Evolutionary conservation across 1,140 invertebrate genomes (phyloP).

Genomic region (Conopomorpha cramerella): DNA sequence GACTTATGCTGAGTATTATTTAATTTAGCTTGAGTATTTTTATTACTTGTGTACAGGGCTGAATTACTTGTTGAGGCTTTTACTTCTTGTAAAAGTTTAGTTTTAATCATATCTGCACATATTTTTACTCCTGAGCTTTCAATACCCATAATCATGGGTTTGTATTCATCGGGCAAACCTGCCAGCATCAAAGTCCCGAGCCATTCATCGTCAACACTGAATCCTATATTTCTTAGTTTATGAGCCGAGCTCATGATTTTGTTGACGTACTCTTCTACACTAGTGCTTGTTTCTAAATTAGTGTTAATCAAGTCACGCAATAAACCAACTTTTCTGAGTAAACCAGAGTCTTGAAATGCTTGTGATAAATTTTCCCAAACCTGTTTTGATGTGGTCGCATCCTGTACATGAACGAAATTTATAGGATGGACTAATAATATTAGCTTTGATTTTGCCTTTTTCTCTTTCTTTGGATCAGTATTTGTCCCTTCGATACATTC

Average conservation of each 20-base stretch:
- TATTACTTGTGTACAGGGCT: too few species aligned
- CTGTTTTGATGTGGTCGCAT: not conserved
- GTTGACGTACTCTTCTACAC: constrained; percentile 12
- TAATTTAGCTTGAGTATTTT: not conserved
- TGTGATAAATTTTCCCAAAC: constrained; percentile 1
- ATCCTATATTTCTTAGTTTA: constrained; percentile 15
- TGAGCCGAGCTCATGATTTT: constrained; percentile 20
- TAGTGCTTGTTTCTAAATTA: not conserved
- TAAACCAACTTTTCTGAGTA: constrained; percentile 2
- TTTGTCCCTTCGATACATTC: not conserved
- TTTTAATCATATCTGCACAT: constrained; percentile 8
- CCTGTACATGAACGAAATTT: constrained; percentile 2
- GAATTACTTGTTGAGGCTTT: not conserved
- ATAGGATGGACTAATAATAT: not conserved
- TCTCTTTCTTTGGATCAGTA: not conserved
- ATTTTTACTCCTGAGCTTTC: constrained; percentile 4
- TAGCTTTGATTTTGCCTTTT: constrained; percentile 1
- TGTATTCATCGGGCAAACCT: constrained; percentile 17
- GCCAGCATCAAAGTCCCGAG: constrained; percentile 11
- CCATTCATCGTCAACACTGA: constrained; percentile 15
- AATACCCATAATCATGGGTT: constrained; percentile 17
- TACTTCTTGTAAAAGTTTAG: constrained; percentile 1
- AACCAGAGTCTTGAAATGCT: constrained; percentile 5
- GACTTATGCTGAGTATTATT: not conserved
- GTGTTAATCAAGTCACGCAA: constrained; percentile 4